Base-by-base conservation (phyloP, 2,888 invertebrate genomes). In the Pollenia angustigena region DNA sequence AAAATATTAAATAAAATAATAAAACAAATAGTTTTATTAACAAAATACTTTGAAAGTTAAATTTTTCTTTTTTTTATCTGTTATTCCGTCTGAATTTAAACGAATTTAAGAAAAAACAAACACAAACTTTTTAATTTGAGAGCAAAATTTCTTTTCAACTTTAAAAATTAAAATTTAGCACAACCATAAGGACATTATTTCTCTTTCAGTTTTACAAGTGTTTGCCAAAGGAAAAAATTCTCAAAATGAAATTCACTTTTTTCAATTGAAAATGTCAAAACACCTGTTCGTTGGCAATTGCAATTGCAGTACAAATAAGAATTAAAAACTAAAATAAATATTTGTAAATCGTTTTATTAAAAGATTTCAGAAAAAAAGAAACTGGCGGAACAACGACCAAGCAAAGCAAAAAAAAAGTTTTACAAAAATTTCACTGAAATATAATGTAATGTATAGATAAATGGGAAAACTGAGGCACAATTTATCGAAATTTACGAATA, bases 241-340 rank as follows among this genome's bases (percentile, higher is more conserved):
- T 42, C 58, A 18, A 75, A 75, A 69, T 32, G 32, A 62, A 54
- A 71, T 54, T 54, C 44, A 9, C 10, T 18, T 18, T 50, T 69
- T 69, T 69, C 50, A 32, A 18, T 48, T 50, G 40, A 48, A 52
- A 16, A 40, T 74, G 74, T 79, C 58, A 18, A 12, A 81, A 78
- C 78, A 85, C 69, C 85, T 81, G 85, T 48, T 54, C 66, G 10
- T 6, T 40, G 69, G 2, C 46, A 18, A 72, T 52, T 40, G 54
- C 1, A 68, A 71, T 46, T 54, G 16, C 48, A 85, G 69, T 69
- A 54, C 62, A 75, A 79, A 82, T 68, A 48, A 50, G 75, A 82
- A 82, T 79, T 78, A 60, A 8, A 81, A 85, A 81, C 48, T 80
- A 66, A 64, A 75, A 62, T 82, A 86, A 86, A 86, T 80, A 86